Percentiles rank a stretch among this genome's conserved stretches.
phyloP scores from a whole-genome alignment of 2,113 vertebrate genomes.

The Centrocercus urophasianus region DNA sequence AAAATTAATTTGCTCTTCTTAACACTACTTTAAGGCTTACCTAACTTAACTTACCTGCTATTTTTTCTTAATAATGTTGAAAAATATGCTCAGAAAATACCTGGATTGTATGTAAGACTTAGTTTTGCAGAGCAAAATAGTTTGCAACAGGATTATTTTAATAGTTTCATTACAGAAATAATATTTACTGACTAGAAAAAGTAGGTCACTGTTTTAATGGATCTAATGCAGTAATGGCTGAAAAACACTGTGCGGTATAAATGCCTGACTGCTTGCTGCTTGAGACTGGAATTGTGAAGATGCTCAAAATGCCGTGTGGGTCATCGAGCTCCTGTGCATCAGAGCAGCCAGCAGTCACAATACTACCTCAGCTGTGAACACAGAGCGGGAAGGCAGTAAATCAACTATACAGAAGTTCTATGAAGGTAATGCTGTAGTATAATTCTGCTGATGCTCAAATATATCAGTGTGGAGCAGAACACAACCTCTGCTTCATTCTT shows the following conservation, averaged over 20 bases:
- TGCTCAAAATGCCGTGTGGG: constrained; percentile 23
- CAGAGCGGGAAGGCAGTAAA: constrained; percentile 6
- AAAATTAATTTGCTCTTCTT: constrained; percentile 10
- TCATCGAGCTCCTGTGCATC: constrained; percentile 14
- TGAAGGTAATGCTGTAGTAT: not conserved
- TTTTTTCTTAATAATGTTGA: constrained; percentile 13
- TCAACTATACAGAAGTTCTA: not conserved
- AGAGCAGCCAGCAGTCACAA: not conserved
- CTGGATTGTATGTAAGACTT: not conserved
- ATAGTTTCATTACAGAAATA: constrained; percentile 51
- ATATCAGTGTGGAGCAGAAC: not conserved
- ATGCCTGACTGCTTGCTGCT: constrained; percentile 25
- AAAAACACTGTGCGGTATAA: not conserved
- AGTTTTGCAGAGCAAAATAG: constrained; percentile 10
- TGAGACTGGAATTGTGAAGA: not conserved
- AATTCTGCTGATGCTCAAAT: not conserved
- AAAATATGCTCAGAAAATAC: not conserved
- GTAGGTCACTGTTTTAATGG: constrained; percentile 61
- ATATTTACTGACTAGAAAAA: constrained; percentile 57
- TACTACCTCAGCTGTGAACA: not conserved
- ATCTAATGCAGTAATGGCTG: constrained; percentile 1
- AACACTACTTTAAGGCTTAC: constrained; percentile 10
- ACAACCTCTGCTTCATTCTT: not conserved
- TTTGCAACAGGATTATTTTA: constrained; percentile 28
- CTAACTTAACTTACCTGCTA: not conserved